phyloP scores from a whole-genome alignment of 2,888 invertebrate species.

The Ligdia adustata region DNA sequence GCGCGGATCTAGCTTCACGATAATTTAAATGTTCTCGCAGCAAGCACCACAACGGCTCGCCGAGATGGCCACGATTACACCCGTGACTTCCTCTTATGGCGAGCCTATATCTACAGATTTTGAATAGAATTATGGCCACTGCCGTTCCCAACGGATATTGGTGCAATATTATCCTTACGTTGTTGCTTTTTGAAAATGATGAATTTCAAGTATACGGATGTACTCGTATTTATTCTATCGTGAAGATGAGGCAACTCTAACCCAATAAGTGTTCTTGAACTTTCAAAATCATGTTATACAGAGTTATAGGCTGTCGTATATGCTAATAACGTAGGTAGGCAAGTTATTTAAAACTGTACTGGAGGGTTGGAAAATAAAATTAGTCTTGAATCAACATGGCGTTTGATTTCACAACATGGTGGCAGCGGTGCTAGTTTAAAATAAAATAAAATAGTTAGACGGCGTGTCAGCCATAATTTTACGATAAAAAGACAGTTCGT shows the following conservation, averaged over 20 bases:
- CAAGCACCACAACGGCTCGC: slow-evolving; percentile 56
- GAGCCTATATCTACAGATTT: slow-evolving; percentile 66
- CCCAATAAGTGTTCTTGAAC: slow-evolving; percentile 31
- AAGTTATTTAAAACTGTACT: no score
- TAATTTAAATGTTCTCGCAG: slow-evolving; percentile 81
- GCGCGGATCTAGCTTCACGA: slow-evolving; percentile 77
- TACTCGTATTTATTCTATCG: slow-evolving; percentile 12
- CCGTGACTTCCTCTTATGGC: slow-evolving; percentile 76
- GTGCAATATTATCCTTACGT: slow-evolving; percentile 30
- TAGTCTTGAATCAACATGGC: no score
- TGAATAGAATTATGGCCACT: slow-evolving; percentile 70
- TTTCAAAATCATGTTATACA: slow-evolving; percentile 31
- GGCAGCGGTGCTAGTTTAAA: no score
- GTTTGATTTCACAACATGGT: no score
- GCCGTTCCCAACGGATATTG: slow-evolving; percentile 31
- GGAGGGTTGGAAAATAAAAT: no score
- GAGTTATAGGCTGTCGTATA: no score
- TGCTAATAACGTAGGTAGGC: no score
- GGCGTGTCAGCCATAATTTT: no score
- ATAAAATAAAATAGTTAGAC: no score
- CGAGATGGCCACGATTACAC: slow-evolving; percentile 72
- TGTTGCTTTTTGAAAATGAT: slow-evolving; percentile 12
- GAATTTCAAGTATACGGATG: slow-evolving; percentile 10
- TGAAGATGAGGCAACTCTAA: slow-evolving; percentile 17
- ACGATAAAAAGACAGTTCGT: no score